Percentiles rank a stretch among this genome's conserved stretches.
Conservation (phyloP, 2,888 invertebrate genomes). For the Mimumesa dahlbomi region DNA sequence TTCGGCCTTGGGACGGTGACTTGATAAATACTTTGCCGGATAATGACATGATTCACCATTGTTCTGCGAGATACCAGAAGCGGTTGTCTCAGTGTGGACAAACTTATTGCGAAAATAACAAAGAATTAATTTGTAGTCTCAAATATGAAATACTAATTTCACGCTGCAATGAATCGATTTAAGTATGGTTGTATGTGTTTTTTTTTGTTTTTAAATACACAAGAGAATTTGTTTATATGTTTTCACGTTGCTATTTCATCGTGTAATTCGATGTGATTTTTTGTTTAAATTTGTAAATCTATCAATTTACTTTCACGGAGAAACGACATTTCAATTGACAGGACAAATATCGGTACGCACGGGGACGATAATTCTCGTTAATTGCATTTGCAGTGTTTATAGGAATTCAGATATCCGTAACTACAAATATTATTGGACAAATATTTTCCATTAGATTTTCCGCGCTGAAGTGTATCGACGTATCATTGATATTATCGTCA, state of each 20-base stretch:
- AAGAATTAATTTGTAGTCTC: conserved; percentile 6
- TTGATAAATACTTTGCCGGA: conserved; percentile 32
- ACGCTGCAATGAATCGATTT: background rate
- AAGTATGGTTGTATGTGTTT: too few relatives aligned
- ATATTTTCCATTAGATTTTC: conserved; percentile 41
- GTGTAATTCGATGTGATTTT: too few relatives aligned
- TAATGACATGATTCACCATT: conserved; percentile 42
- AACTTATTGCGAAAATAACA: conserved; percentile 11
- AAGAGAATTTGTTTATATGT: too few relatives aligned
- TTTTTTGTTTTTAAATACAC: too few relatives aligned
- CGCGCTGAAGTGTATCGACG: too few relatives aligned
- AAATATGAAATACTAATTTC: conserved; percentile 8
- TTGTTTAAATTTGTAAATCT: too few relatives aligned
- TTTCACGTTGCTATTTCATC: too few relatives aligned
- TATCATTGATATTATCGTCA: too few relatives aligned
- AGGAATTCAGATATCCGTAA: conserved; percentile 4
- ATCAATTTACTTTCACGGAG: conserved; percentile 7
- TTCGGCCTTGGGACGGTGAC: background rate
- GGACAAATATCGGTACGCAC: conserved; percentile 9
- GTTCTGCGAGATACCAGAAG: conserved; percentile 15
- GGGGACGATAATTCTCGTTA: conserved; percentile 20
- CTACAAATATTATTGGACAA: conserved; percentile 42
- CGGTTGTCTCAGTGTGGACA: conserved; percentile 1
- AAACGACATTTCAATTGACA: conserved; percentile 2
- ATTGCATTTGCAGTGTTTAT: conserved; percentile 5